phyloP scores from a whole-genome alignment of 2,888 invertebrate genomes.

The Amphipyra tragopoginis region DNA sequence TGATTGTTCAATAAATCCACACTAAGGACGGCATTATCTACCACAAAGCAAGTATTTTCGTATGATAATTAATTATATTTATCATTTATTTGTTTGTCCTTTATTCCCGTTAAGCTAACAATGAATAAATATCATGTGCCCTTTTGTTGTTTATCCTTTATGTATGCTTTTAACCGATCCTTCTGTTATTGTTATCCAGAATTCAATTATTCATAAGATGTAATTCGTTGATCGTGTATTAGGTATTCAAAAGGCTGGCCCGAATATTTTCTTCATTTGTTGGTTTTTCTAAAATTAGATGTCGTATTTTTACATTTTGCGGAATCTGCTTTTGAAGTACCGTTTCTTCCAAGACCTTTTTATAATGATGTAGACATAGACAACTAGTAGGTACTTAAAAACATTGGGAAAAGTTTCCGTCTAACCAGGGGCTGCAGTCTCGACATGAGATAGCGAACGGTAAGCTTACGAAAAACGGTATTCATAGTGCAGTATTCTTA shows the following conservation, averaged over 20 bases:
- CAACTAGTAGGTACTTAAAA: too few species aligned
- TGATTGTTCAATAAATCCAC: slow-evolving; percentile 36
- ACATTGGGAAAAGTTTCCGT: too few species aligned
- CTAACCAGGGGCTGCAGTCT: too few species aligned
- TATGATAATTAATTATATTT: slow-evolving; percentile 43
- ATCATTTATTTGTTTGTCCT: slow-evolving; percentile 42
- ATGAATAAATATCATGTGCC: slow-evolving; percentile 35
- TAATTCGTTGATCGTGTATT: slow-evolving; percentile 44
- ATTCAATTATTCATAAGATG: slow-evolving; percentile 47
- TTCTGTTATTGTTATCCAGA: slow-evolving; percentile 28
- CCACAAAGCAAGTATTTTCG: slow-evolving; percentile 36
- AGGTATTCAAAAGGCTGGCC: slow-evolving; percentile 32
- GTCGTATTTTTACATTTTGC: not conserved
- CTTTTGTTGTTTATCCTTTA: slow-evolving; percentile 28
- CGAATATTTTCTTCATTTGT: slow-evolving; percentile 1
- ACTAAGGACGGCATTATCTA: slow-evolving; percentile 25
- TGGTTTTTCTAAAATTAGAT: slow-evolving; percentile 2
- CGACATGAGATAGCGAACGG: too few species aligned
- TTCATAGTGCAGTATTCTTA: too few species aligned
- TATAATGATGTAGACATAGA: too few species aligned
- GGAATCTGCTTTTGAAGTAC: not conserved
- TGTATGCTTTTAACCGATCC: slow-evolving; percentile 31
- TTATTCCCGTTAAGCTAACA: slow-evolving; percentile 34
- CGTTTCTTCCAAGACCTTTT: too few species aligned
- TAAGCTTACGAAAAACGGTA: too few species aligned